These are phyloP conservation scores for Akabosia matsudoensis DNA, from an alignment of 1,140 invertebrate species.

Conservation along the genomic window DNA sequence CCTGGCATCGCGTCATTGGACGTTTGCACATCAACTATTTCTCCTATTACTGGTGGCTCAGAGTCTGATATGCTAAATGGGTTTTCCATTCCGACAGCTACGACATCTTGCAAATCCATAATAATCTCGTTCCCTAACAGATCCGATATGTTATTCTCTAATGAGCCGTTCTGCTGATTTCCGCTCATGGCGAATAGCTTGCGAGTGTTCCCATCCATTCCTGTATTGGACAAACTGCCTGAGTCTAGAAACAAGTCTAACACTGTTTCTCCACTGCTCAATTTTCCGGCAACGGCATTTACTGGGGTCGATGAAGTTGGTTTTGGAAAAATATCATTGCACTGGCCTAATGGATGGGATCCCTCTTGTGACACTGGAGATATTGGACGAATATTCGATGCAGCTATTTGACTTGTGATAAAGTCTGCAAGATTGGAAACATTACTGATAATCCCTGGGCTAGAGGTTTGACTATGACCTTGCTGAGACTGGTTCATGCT, in stretches of 20 bases:
- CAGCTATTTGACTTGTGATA: slow-evolving; percentile 43
- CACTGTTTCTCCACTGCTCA: not conserved
- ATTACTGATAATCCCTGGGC: slow-evolving; percentile 6
- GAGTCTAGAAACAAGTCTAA: not conserved
- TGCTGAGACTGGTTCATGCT: not conserved
- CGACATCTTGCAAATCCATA: slow-evolving; percentile 38
- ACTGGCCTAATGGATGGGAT: not conserved
- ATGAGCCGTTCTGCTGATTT: not conserved
- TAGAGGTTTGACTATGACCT: not conserved
- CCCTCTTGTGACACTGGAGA: slow-evolving; percentile 38
- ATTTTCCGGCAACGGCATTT: not conserved
- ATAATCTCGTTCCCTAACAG: slow-evolving; percentile 34
- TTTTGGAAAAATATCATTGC: not conserved
- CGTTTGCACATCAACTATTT: slow-evolving; percentile 38
- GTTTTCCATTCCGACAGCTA: slow-evolving; percentile 31
- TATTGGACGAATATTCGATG: slow-evolving; percentile 45
- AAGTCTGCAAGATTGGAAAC: slow-evolving; percentile 45
- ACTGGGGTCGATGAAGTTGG: not conserved
- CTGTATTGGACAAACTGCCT: not conserved
- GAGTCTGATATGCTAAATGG: slow-evolving; percentile 41
- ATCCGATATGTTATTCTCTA: slow-evolving; percentile 30
- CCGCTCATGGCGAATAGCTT: not conserved
- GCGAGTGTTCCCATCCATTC: not conserved
- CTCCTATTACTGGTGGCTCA: slow-evolving; percentile 33
- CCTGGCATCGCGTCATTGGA: not conserved